Evolutionary conservation across 2,888 invertebrate species (phyloP).

Genomic region (Odontothrips loti): DNA sequence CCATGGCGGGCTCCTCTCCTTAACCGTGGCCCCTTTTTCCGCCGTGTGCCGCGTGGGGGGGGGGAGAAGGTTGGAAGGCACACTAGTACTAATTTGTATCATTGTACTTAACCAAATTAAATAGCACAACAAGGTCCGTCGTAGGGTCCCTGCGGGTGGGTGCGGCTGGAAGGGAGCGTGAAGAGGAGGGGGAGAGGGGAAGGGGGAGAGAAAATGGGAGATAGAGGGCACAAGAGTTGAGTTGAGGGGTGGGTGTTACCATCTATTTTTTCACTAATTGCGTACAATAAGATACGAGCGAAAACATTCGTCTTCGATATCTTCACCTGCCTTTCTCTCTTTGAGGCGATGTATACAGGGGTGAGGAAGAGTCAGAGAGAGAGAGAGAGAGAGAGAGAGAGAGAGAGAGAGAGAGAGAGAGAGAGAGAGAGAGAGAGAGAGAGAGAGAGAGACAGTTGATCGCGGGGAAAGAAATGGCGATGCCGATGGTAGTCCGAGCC

Average conservation of each 20-base stretch:
- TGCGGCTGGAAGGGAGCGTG: background rate
- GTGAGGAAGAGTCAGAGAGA: background rate
- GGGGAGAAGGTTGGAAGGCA: background rate
- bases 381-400: slow-evolving; percentile 18
- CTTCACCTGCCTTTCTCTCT: too few relatives aligned
- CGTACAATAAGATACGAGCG: too few relatives aligned
- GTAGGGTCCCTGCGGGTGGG: background rate
- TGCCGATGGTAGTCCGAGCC: background rate
- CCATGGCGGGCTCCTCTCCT: too few relatives aligned
- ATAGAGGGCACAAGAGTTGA: too few relatives aligned
- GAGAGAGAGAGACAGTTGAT: background rate
- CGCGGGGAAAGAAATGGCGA: background rate
- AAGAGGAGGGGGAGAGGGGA: background rate
- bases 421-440: background rate
- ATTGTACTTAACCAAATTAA: slow-evolving; percentile 6
- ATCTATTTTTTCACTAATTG: too few relatives aligned
- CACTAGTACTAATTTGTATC: background rate
- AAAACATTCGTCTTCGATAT: too few relatives aligned
- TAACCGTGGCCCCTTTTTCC: too few relatives aligned
- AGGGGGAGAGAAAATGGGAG: background rate
- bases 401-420: slow-evolving; percentile 14
- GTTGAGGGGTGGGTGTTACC: too few relatives aligned
- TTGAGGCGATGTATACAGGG: background rate
- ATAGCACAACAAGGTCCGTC: background rate
- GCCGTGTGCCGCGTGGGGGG: background rate